These are phyloP conservation scores for Chloroceryle inda DNA, from an alignment of 2,797 vertebrate species.

Conservation along the genomic window DNA sequence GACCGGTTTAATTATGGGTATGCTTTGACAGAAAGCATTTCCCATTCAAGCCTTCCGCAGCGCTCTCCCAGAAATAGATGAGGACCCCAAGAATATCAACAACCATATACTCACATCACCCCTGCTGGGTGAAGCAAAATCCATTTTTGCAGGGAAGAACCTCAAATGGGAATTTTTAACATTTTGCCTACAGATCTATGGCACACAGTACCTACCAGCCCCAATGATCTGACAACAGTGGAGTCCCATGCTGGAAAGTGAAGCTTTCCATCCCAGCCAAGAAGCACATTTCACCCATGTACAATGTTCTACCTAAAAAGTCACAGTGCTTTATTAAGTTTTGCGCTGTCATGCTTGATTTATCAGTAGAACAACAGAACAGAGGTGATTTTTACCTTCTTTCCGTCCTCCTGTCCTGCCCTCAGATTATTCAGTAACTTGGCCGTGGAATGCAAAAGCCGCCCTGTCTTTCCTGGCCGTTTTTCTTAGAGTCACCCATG, in stretches of 20 bases:
- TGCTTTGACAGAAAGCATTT: slow-evolving; percentile 7
- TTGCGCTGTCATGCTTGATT: neutral
- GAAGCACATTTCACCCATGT: neutral
- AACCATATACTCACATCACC: neutral
- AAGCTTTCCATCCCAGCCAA: neutral
- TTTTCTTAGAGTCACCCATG: neutral
- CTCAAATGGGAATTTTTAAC: neutral
- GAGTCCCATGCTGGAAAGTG: neutral
- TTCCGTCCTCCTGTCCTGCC: neutral
- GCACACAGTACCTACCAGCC: neutral
- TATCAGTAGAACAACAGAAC: neutral
- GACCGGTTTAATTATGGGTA: neutral
- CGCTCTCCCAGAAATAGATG: neutral
- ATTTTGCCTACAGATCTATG: neutral
- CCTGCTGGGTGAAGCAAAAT: neutral
- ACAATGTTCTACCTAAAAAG: neutral
- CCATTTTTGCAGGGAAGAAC: neutral
- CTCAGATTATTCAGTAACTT: neutral
- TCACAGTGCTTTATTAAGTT: neutral
- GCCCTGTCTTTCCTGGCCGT: neutral
- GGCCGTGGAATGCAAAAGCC: neutral
- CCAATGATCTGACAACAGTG: fast-evolving
- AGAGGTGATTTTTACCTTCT: neutral
- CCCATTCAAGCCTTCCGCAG: neutral
- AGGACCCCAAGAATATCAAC: neutral